Conservation (phyloP, 2,113 vertebrate species). For the Lepus timidus region DNA sequence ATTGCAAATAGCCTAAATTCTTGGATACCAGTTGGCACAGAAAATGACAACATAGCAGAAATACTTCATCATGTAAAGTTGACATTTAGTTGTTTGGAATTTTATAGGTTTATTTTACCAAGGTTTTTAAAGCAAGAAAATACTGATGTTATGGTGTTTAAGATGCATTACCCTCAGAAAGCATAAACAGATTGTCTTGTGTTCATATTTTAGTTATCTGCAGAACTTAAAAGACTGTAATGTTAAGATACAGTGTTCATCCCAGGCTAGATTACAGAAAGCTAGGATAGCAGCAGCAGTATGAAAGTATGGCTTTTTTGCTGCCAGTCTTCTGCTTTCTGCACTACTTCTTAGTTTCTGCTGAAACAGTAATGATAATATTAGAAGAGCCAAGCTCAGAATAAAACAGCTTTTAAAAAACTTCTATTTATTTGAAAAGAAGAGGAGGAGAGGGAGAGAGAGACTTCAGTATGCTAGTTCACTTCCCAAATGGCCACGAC, state of each 20-base stretch:
- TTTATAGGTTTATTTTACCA: not conserved
- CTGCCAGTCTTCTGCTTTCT: constrained; percentile 58
- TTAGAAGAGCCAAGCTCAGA: constrained; percentile 73
- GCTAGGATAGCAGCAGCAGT: not conserved
- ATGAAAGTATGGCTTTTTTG: constrained; percentile 18
- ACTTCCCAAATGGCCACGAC: too few species aligned
- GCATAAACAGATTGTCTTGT: constrained; percentile 54
- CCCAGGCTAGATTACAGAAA: constrained; percentile 42
- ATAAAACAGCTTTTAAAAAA: constrained; percentile 27
- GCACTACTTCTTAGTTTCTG: constrained; percentile 63
- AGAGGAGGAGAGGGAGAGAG: too few species aligned
- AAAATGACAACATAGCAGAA: not conserved
- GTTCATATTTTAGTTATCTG: constrained; percentile 62
- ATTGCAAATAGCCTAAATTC: constrained; percentile 18
- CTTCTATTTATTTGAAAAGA: too few species aligned
- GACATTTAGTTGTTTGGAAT: not conserved
- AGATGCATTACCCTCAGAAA: not conserved
- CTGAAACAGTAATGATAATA: constrained; percentile 8
- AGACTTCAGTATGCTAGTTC: too few species aligned
- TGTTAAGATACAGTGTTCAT: constrained; percentile 55
- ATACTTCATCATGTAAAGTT: not conserved
- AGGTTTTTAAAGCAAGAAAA: not conserved
- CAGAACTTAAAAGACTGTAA: constrained; percentile 51
- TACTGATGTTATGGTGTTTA: constrained; percentile 49
- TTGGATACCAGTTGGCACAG: not conserved